Conservation (phyloP, 2,797 vertebrate species). For the Artibeus lituratus region DNA sequence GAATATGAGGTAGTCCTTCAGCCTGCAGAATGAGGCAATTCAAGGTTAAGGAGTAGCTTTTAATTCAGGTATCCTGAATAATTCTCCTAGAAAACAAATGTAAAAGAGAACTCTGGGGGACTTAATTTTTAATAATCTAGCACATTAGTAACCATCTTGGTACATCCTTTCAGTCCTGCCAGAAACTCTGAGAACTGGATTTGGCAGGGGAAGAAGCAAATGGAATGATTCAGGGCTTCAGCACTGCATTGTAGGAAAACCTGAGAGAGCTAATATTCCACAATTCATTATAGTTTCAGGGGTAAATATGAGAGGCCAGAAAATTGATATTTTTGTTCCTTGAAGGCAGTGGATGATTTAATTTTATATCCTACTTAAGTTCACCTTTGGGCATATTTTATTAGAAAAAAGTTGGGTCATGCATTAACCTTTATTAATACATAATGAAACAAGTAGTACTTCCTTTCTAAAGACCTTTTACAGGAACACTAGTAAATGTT, state of each 20-base stretch:
- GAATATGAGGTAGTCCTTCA: background rate
- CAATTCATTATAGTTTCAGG: background rate
- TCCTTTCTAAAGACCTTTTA: constrained; percentile 6
- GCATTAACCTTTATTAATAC: constrained; percentile 23
- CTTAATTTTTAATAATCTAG: background rate
- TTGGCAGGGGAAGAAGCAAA: background rate
- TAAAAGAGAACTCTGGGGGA: background rate
- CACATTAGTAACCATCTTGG: background rate
- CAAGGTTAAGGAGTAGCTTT: background rate
- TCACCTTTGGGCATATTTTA: constrained; percentile 2
- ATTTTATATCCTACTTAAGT: background rate
- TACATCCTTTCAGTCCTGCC: background rate
- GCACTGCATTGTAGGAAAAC: background rate
- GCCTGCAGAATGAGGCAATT: background rate
- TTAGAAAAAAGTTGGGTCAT: background rate
- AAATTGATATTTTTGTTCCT: background rate
- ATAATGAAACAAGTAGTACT: background rate
- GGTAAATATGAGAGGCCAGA: background rate
- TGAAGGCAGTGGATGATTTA: background rate
- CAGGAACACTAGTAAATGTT: background rate
- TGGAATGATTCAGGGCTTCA: background rate
- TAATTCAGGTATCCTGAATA: background rate
- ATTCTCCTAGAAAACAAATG: background rate
- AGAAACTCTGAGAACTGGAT: background rate
- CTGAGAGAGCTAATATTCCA: background rate